Conservation (phyloP, 2,113 vertebrate species). For the Salvelinus alpinus region DNA sequence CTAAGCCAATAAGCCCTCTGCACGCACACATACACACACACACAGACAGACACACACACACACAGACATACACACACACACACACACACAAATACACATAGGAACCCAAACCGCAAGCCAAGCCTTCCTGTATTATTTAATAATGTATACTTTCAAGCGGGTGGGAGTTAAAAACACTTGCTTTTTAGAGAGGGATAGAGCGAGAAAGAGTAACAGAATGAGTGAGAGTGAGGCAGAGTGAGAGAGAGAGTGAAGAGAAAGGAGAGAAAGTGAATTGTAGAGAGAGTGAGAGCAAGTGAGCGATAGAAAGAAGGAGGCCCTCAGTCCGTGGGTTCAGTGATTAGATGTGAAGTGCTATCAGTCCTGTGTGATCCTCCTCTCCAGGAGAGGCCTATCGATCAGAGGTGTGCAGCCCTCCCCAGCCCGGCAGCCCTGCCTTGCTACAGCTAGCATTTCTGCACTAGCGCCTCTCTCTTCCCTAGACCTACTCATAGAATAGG, state of each 20-base stretch:
- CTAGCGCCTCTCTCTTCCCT: constrained; percentile 11
- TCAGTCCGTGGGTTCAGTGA: constrained; percentile 32
- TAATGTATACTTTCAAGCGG: constrained; percentile 40
- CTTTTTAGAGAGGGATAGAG: too few species aligned
- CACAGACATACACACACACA: neutral
- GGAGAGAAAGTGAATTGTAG: neutral
- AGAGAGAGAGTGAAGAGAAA: neutral
- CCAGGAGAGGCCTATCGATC: constrained; percentile 55
- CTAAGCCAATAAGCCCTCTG: constrained; percentile 89
- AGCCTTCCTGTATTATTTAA: constrained; percentile 64
- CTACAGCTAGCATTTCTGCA: neutral
- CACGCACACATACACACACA: constrained; percentile 2
- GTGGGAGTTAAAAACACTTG: constrained; percentile 33
- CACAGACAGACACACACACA: constrained; percentile 27
- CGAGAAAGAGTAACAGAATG: constrained; percentile 34
- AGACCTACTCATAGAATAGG: too few species aligned
- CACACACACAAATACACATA: constrained; percentile 19
- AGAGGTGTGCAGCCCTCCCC: neutral
- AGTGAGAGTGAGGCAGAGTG: neutral
- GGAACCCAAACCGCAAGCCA: constrained; percentile 42
- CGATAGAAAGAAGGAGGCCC: constrained; percentile 15
- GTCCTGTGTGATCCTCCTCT: constrained; percentile 43
- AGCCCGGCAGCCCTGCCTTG: neutral
- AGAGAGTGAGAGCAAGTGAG: constrained; percentile 9
- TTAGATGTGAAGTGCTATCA: constrained; percentile 49